These are phyloP conservation scores for Argopecten irradians DNA, from an alignment of 1,140 invertebrate species.

Conservation along the genomic window DNA sequence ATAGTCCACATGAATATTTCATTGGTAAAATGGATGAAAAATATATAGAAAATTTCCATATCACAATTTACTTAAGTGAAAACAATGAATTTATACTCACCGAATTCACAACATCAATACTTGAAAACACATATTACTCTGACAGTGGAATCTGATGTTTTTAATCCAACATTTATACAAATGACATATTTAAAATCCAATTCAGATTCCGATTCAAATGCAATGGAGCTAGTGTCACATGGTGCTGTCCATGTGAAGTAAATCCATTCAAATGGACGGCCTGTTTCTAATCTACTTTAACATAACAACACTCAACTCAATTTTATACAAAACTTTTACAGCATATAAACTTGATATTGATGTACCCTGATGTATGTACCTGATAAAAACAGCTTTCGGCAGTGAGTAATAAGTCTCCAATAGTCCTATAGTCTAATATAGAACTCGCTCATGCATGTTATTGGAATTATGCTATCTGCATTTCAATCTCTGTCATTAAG, in stretches of 20 bases:
- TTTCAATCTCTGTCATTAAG: slow-evolving; percentile 12
- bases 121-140: background rate
- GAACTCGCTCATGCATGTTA: background rate
- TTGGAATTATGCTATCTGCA: slow-evolving; percentile 21
- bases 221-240: slow-evolving; percentile 3
- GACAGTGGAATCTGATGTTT: background rate
- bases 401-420: background rate
- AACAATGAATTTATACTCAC: background rate
- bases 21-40: background rate
- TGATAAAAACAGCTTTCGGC: background rate
- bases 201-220: background rate
- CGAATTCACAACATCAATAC: background rate
- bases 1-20: background rate
- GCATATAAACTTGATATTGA: background rate
- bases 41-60: background rate
- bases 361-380: background rate
- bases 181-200: background rate
- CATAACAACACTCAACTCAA: background rate
- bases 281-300: background rate
- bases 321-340: background rate
- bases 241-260: background rate
- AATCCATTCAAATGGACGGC: background rate
- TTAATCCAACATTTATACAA: background rate
- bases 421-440: background rate
- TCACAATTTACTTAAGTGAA: background rate